Evolutionary conservation across 2,113 vertebrate species (phyloP).

Genomic region (Ctenodactylus gundi): DNA sequence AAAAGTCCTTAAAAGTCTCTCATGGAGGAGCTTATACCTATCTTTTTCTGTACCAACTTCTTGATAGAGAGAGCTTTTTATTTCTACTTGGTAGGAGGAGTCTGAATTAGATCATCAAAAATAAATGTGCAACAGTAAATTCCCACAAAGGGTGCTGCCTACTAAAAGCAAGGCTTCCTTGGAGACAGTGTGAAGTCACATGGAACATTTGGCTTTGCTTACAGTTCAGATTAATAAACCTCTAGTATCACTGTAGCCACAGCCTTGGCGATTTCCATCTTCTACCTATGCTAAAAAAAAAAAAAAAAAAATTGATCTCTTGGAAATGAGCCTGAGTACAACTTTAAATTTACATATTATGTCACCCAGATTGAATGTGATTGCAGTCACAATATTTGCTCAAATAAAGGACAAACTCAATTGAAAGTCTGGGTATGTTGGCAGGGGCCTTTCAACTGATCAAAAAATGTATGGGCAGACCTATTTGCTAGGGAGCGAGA

Average conservation of each 20-base stretch:
- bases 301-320: slow-evolving; percentile 29
- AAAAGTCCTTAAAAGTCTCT: neutral
- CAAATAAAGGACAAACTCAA: slow-evolving; percentile 21
- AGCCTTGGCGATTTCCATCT: neutral
- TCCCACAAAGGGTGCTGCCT: neutral
- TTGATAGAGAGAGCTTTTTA: neutral
- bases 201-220: neutral
- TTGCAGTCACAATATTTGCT: neutral
- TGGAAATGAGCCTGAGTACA: slow-evolving; percentile 27
- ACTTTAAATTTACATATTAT: slow-evolving; percentile 61
- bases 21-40: neutral
- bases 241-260: neutral
- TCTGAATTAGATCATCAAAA: neutral
- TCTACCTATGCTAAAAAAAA: neutral
- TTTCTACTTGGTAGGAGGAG: neutral
- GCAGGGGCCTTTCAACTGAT: slow-evolving; percentile 49
- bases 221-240: neutral
- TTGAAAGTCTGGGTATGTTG: neutral
- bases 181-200: neutral
- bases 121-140: neutral
- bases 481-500: slow-evolving; percentile 47
- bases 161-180: neutral
- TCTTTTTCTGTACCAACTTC: neutral
- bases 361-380: slow-evolving; percentile 26
- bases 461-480: slow-evolving; percentile 56